Evolutionary conservation across 2,113 vertebrate genomes (phyloP), one percentile per base, ranked within the genome.

Genomic region (Connochaetes taurinus): DNA sequence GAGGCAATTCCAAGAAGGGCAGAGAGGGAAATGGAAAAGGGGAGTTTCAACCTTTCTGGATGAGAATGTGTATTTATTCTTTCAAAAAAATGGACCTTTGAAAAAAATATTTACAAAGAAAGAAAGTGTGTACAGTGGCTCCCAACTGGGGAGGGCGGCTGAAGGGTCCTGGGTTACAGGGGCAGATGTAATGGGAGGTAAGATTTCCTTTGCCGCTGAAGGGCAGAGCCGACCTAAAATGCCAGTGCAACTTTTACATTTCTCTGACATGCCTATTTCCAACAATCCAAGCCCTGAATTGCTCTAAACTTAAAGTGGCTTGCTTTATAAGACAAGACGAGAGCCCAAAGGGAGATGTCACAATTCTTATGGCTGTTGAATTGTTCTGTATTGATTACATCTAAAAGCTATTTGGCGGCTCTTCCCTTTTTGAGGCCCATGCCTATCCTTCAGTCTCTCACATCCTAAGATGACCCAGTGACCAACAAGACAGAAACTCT

Each of bases 1-100:
- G 96, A 98, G 96, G 89, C 95, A 98, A 97, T 98, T 98, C 98
- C 97, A 97, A 80, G 98, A 99, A 98, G 98, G 97, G 97, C 97
- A 98, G 94, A 98, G 93, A 97, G 64, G 58, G 82, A 98, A 90
- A 98, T 95, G 82, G 97, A 96, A 98, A 98, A 96, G 82, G 95
- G 86, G 95, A 98, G 90, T 94, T 98, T 98, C 98, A 99, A 94
- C 97, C 97, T 99, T 99, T 98, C 90, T 23, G 96, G 96, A 98
- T 95, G 82, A 98, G 94, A 98, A 95, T 94, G 95, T 96, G 62
- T 97, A 94, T 97, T 97, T 97, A 96, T 97, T 97, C 95, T 98
- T 97, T 97, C 71, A 97, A 88, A 98, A 94, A 94, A 36, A 96
- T 85, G 78, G 91, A 96, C 89, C 90, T 98, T 92, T 94, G 96